These are phyloP conservation scores for Zeus faber DNA, from an alignment of 2,113 vertebrate genomes.

Conservation along the genomic window DNA sequence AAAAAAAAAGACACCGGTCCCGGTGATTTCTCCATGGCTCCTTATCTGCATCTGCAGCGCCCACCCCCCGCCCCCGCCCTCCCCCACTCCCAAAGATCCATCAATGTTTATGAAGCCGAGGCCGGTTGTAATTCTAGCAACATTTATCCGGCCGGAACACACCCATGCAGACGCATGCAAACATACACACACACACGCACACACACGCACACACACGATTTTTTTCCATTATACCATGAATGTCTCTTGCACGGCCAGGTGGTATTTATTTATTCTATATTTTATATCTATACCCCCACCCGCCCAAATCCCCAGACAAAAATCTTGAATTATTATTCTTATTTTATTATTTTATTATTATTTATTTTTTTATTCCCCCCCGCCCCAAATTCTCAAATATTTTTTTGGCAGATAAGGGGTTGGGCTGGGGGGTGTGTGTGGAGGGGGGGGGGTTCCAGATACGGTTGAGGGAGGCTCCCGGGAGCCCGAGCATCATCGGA, in stretches of 20 bases:
- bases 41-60: slow-evolving; percentile 97
- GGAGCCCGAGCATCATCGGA: slow-evolving; percentile 76
- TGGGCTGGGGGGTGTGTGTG: too few species aligned
- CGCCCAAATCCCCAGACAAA: slow-evolving; percentile 64
- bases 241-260: slow-evolving; percentile 51
- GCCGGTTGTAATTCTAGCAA: slow-evolving; percentile 76
- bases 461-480: slow-evolving; percentile 71
- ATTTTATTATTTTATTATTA: slow-evolving; percentile 12
- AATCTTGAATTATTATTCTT: slow-evolving; percentile 84
- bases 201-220: slow-evolving; percentile 55
- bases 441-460: too few species aligned
- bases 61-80: slow-evolving; percentile 30
- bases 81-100: slow-evolving; percentile 73
- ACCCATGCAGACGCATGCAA: slow-evolving; percentile 40
- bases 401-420: slow-evolving; percentile 87
- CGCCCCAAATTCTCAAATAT: slow-evolving; percentile 91
- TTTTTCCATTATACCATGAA: slow-evolving; percentile 65
- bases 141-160: slow-evolving; percentile 67
- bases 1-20: slow-evolving; percentile 57
- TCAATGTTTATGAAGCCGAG: slow-evolving; percentile 80
- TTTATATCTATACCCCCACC: slow-evolving; percentile 82
- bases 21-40: slow-evolving; percentile 71
- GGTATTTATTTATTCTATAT: slow-evolving; percentile 41
- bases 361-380: too few species aligned
- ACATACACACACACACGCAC: slow-evolving; percentile 27